A percentile compares a stretch with the other conserved stretches of the same genome.
phyloP scores from a whole-genome alignment of 2,797 vertebrate genomes.

The Chiroxiphia lanceolata region DNA sequence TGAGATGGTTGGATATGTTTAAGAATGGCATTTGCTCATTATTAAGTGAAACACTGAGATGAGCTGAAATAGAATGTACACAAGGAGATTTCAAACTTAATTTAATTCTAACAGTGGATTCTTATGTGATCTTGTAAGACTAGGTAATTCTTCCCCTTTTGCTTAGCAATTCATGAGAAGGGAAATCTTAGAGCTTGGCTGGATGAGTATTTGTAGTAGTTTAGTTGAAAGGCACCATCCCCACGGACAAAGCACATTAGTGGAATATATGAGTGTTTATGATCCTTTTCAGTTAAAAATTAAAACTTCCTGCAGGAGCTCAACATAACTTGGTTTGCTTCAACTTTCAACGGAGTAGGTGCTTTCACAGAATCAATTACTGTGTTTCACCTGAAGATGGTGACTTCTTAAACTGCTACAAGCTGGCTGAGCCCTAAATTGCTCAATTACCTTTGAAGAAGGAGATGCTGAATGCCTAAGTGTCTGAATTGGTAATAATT shows the following conservation, averaged over 20 bases:
- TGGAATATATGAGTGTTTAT: not conserved
- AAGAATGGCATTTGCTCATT: not conserved
- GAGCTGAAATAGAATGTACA: not conserved
- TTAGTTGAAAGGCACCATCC: not conserved
- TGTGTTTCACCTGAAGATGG: not conserved
- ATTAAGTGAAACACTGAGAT: not conserved
- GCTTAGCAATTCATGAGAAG: not conserved
- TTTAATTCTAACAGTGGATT: not conserved
- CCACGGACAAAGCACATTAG: not conserved
- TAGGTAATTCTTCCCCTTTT: not conserved
- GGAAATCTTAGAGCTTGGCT: not conserved
- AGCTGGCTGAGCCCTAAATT: not conserved
- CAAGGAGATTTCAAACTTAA: not conserved
- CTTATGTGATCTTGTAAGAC: not conserved
- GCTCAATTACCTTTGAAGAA: not conserved
- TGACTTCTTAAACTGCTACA: not conserved
- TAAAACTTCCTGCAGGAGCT: not conserved
- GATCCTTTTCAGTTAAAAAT: not conserved
- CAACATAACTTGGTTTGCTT: not conserved
- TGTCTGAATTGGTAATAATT: not conserved
- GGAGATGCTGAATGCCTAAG: not conserved
- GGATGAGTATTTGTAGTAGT: not conserved
- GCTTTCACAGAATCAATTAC: not conserved
- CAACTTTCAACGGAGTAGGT: not conserved
- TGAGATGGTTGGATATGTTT: not conserved